Evolutionary conservation across 2,113 vertebrate species (phyloP), one percentile per base, ranked within the genome.

Genomic region (Colossoma macropomum): DNA sequence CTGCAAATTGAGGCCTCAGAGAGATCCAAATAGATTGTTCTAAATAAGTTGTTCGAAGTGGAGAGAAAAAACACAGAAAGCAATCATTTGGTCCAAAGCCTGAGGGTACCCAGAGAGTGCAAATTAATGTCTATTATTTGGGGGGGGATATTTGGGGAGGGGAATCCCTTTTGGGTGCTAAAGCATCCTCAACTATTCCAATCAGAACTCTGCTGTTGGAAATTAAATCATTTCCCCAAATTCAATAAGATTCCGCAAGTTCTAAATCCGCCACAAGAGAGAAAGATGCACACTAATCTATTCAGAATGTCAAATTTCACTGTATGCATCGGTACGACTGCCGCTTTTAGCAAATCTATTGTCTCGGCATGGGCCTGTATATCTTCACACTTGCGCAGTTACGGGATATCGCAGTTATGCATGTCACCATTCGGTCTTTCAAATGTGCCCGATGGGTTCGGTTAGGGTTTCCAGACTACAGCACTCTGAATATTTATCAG

Each of bases 401-500:
- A 56, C 56, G 3, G 34, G 34, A 7, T 38, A 38, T 38, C 48
- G 73, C 41, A 72, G 75, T 85, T 84, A 15, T 41, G 52, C 52
- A 76, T 52, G 50, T 70, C 45, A 50, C 82, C 48, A 72, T 84
- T 86, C 38, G 25, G 65, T 52, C 71, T 82, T 77, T 48, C 66
- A 77, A 87, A 77, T 32, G 80, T 60, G 45, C 62, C 70, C 63
- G 52, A 50, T 59, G 75, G 56, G 73, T 83, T 69, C 62, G 71
- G 76, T 75, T 72, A 63, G 70, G 60, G 50, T 38, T 38, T 75
- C 25, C 34, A 45, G 77, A 72, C 70, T 34, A 30, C 50, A 50
- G 65, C 52, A n/a, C 54, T 34, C 48, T 41, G 77, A 85, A 85
- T 86, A 85, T 86, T 88, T 83, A 86, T 89, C 45, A 76, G 80